Conservation (phyloP, 2,888 invertebrate species). For the Flexamia atlantica region DNA sequence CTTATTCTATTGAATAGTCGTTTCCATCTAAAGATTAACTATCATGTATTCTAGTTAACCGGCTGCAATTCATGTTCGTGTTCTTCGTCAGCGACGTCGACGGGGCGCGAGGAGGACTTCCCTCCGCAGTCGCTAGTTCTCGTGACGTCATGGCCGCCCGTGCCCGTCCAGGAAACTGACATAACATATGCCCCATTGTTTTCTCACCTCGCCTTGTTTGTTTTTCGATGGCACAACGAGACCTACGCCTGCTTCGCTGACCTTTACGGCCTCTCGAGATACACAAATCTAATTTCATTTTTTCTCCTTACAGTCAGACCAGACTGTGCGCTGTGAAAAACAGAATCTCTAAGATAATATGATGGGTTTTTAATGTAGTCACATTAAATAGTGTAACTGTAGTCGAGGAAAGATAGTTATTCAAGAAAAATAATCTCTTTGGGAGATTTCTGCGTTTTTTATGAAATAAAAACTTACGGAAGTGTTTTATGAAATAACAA, state of each 20-base stretch:
- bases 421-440: too few species aligned
- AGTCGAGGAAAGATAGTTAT: too few species aligned
- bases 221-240: not conserved
- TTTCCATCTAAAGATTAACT: not conserved
- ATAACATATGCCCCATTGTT: constrained; percentile 31
- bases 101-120: constrained; percentile 3
- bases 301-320: too few species aligned
- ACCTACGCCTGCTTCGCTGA: not conserved
- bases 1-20: not conserved
- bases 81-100: not conserved
- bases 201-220: constrained; percentile 4
- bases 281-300: too few species aligned
- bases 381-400: too few species aligned
- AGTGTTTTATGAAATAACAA: too few species aligned
- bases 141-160: not conserved
- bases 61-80: not conserved
- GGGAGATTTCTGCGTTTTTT: too few species aligned
- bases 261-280: not conserved
- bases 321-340: too few species aligned
- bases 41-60: not conserved
- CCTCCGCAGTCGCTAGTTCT: not conserved
- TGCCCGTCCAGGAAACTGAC: constrained; percentile 16
- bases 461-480: too few species aligned
- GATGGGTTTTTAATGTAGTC: too few species aligned
- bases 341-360: too few species aligned